Percentiles rank a stretch among this genome's conserved stretches.
Evolutionary conservation across 2,888 invertebrate species (phyloP).

Genomic region (Chorisops tibialis): DNA sequence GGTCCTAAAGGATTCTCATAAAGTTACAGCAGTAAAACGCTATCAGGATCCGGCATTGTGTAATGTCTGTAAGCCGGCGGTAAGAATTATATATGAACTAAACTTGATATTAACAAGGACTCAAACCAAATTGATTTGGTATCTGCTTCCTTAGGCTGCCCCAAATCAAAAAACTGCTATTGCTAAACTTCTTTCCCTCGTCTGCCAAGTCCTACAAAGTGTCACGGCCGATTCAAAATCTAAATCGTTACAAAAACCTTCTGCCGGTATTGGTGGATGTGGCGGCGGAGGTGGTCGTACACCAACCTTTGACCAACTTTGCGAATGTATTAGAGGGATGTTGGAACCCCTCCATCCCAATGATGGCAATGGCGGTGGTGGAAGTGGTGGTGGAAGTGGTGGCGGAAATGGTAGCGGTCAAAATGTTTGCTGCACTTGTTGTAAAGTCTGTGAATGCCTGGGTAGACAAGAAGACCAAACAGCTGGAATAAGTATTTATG

Average conservation of each 20-base stretch:
- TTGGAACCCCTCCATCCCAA: no score
- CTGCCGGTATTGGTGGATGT: no score
- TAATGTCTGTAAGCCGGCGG: not conserved
- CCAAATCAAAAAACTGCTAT: constrained; percentile 3
- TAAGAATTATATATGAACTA: not conserved
- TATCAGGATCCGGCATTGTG: not conserved
- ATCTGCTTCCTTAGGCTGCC: not conserved
- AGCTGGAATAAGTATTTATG: no score
- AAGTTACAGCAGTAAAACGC: constrained; percentile 42
- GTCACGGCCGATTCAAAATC: not conserved
- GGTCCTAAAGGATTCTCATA: constrained; percentile 46
- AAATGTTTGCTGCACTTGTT: no score
- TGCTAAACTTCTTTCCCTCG: not conserved
- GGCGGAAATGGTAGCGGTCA: no score
- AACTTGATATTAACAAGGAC: no score
- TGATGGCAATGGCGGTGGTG: not conserved
- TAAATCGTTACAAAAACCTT: not conserved
- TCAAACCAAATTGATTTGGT: no score
- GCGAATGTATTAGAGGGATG: not conserved
- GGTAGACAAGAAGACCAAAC: no score
- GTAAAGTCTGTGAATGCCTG: no score
- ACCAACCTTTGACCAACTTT: constrained; percentile 1
- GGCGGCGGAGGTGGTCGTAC: not conserved
- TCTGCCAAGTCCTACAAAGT: constrained; percentile 2
- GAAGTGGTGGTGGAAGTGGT: no score